These are phyloP conservation scores for Oreochromis tanganicae DNA, from an alignment of 2,113 vertebrate genomes.

Conservation along the genomic window DNA sequence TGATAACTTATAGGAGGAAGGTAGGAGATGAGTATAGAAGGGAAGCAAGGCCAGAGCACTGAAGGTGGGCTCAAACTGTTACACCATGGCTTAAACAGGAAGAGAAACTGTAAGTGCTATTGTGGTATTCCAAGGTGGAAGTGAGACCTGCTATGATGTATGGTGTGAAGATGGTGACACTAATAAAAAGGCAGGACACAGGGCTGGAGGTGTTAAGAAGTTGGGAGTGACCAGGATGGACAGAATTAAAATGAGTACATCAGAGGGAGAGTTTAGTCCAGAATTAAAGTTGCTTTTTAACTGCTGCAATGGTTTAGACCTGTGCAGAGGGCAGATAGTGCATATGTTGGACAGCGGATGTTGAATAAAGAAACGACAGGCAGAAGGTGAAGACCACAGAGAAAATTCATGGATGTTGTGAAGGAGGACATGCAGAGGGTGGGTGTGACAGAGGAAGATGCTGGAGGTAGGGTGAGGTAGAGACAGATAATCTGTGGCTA, in stretches of 20 bases:
- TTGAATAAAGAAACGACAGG: not conserved
- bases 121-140: not conserved
- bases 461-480: not conserved
- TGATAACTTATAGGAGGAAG: not conserved
- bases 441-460: not conserved
- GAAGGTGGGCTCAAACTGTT: not conserved
- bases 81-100: rapidly evolving
- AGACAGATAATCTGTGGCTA: not conserved
- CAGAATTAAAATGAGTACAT: not conserved
- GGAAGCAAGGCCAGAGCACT: not conserved
- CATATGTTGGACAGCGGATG: not conserved
- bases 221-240: not conserved
- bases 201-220: rapidly evolving
- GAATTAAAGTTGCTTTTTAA: not conserved
- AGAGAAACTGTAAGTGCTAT: not conserved
- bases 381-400: not conserved
- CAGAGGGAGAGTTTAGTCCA: not conserved
- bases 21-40: not conserved
- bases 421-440: not conserved
- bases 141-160: not conserved
- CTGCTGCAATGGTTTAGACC: not conserved
- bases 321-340: not conserved
- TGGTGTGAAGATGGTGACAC: not conserved
- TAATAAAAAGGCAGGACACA: not conserved
- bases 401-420: not conserved